Conservation (phyloP, 2,797 vertebrate genomes). For the Mormyrus proboscirostris region DNA sequence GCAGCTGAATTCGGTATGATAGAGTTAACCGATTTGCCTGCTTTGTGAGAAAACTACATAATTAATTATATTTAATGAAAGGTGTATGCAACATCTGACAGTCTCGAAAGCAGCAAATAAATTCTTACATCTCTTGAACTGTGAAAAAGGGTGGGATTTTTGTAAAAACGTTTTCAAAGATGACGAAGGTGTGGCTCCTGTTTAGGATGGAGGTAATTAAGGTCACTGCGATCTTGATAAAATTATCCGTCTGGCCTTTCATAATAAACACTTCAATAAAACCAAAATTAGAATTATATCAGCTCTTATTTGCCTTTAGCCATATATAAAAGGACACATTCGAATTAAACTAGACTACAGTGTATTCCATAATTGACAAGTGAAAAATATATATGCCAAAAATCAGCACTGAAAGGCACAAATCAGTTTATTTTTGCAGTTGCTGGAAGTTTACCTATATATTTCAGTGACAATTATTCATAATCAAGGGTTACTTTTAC, state of each 20-base stretch:
- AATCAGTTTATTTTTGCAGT: background rate
- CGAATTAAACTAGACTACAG: background rate
- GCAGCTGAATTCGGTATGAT: background rate
- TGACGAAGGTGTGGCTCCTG: background rate
- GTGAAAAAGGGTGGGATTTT: background rate
- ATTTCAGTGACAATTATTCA: background rate
- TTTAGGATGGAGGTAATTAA: background rate
- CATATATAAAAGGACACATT: background rate
- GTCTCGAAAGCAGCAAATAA: background rate
- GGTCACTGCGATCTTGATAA: background rate
- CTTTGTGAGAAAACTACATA: background rate
- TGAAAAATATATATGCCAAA: background rate
- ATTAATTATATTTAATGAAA: background rate
- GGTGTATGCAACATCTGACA: background rate
- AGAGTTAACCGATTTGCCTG: background rate
- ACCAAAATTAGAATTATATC: background rate
- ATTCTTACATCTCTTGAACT: background rate
- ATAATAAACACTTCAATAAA: background rate
- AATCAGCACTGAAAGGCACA: background rate
- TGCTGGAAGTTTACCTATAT: background rate
- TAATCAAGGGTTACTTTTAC: background rate
- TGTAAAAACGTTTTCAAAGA: background rate
- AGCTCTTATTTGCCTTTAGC: background rate
- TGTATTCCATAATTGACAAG: background rate
- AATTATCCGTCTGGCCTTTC: background rate